phyloP scores from a whole-genome alignment of 2,797 vertebrate species.

The Botia kubotai region DNA sequence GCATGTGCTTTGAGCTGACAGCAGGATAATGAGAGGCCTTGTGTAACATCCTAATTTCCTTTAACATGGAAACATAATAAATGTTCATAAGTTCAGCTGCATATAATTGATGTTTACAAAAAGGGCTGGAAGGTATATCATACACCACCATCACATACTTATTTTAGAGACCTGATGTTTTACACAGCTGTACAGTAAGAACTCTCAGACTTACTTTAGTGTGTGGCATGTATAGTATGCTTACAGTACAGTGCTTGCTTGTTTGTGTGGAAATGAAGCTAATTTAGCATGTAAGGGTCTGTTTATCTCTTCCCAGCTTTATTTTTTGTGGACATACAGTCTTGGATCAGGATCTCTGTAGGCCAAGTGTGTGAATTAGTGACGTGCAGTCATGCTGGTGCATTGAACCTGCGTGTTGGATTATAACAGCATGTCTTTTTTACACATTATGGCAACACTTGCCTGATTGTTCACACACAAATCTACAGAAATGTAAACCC shows the following conservation, averaged over 20 bases:
- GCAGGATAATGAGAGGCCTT: background rate
- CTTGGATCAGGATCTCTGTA: constrained; percentile 46
- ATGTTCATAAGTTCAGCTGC: background rate
- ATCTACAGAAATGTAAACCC: constrained; percentile 2
- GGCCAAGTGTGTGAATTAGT: constrained; percentile 68
- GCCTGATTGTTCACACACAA: background rate
- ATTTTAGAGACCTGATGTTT: background rate
- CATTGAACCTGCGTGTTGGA: constrained; percentile 2
- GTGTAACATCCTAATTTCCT: background rate
- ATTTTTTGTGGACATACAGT: background rate
- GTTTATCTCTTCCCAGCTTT: no score
- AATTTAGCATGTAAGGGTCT: constrained; percentile 17
- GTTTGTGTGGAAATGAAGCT: background rate
- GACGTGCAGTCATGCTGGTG: constrained; percentile 27
- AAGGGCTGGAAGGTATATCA: background rate
- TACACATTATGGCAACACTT: background rate
- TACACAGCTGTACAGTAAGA: background rate
- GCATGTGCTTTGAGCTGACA: background rate
- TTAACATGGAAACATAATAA: background rate
- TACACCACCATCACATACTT: background rate
- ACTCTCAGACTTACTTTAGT: no score
- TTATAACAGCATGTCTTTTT: constrained; percentile 1
- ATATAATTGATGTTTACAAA: background rate
- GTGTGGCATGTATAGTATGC: no score
- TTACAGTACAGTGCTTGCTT: background rate